These are phyloP conservation scores for Exaiptasia diaphana DNA, from an alignment of 64 coral and sea anemone genomes.

Conservation along the genomic window DNA sequence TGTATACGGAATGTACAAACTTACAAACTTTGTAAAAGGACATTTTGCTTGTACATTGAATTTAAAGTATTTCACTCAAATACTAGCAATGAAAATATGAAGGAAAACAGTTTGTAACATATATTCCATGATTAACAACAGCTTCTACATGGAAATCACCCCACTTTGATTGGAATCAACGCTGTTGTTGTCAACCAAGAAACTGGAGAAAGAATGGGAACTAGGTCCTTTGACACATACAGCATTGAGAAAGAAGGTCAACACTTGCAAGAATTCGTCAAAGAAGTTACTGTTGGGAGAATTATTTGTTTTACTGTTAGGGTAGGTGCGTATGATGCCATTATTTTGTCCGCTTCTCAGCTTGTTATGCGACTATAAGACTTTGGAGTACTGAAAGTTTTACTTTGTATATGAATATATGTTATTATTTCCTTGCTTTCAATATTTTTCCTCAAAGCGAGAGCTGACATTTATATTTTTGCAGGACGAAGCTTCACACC, in stretches of 20 bases:
- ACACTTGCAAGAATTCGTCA: constrained; percentile 30
- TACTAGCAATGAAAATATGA: no score
- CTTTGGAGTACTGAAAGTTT: background rate
- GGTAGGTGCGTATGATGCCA: constrained; percentile 30
- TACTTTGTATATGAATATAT: no score
- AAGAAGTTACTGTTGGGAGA: constrained; percentile 51
- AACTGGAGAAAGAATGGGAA: constrained; percentile 49
- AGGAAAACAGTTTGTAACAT: no score
- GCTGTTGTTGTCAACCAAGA: constrained; percentile 64
- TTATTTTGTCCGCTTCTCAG: background rate
- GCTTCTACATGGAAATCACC: background rate
- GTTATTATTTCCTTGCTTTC: no score
- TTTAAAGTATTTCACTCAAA: no score
- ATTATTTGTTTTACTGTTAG: constrained; percentile 75
- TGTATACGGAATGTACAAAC: no score
- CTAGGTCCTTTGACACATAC: constrained; percentile 64
- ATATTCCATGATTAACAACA: background rate
- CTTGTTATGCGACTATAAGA: background rate
- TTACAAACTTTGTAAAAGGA: no score
- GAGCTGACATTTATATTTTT: background rate
- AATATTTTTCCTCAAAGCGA: background rate
- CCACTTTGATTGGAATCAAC: constrained; percentile 47
- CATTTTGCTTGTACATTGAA: no score
- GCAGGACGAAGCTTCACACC: constrained; percentile 68
- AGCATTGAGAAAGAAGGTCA: constrained; percentile 40